A percentile compares a stretch with the other conserved stretches of the same genome.
Evolutionary conservation across 2,113 vertebrate species (phyloP).

Genomic region (Archocentrus centrarchus): DNA sequence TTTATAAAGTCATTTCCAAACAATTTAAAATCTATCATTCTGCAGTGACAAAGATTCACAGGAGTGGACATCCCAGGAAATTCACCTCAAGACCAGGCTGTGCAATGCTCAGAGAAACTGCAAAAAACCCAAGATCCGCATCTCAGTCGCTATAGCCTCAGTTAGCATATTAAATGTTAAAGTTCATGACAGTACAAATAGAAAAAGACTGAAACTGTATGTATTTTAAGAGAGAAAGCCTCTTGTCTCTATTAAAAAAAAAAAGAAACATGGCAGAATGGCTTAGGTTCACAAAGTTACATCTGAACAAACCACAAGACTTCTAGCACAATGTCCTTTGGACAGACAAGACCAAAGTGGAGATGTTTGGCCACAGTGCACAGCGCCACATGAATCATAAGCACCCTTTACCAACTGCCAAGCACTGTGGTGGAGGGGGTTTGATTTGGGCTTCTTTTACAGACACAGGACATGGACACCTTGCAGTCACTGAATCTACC

Average conservation of each 20-base stretch:
- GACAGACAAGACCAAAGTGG: background rate
- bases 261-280: background rate
- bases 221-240: background rate
- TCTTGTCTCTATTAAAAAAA: background rate
- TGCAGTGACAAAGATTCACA: background rate
- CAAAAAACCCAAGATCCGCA: background rate
- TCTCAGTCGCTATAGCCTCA: background rate
- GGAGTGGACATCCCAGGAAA: background rate
- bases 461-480: background rate
- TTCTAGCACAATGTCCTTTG: background rate
- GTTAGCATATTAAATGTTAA: background rate
- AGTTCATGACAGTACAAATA: background rate
- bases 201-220: background rate
- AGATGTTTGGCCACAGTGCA: background rate
- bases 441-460: slow-evolving; percentile 1
- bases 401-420: slow-evolving; percentile 1
- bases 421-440: background rate
- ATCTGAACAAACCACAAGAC: too few relatives aligned
- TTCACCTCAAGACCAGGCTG: background rate
- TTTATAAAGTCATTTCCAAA: background rate
- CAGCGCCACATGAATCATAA: background rate
- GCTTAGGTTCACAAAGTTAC: too few relatives aligned
- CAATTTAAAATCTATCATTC: background rate
- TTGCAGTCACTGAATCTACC: background rate
- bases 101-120: background rate